phyloP scores from a whole-genome alignment of 2,113 vertebrate genomes.

The Cariama cristata region DNA sequence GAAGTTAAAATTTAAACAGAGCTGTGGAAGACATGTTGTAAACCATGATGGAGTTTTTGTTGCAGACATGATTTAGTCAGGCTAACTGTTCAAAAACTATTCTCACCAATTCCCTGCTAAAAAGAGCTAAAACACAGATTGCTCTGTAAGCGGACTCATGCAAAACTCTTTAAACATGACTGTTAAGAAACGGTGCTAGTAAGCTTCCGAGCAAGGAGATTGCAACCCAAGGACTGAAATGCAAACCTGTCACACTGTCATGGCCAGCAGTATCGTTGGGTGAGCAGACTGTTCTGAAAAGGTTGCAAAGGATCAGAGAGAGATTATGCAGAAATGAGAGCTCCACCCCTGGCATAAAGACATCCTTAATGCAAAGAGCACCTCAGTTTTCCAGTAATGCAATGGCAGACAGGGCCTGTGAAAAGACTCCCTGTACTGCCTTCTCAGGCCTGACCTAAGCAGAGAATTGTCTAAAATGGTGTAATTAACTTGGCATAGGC shows the following conservation, averaged over 20 bases:
- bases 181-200: background rate
- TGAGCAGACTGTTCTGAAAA: background rate
- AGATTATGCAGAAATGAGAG: background rate
- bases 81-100: background rate
- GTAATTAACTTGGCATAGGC: background rate
- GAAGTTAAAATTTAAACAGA: background rate
- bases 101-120: background rate
- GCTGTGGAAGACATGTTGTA: background rate
- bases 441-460: background rate
- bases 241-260: background rate
- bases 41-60: background rate
- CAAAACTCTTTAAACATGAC: background rate
- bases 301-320: background rate
- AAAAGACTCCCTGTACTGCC: background rate
- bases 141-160: background rate
- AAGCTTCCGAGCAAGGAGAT: background rate
- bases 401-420: background rate
- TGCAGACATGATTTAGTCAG: background rate
- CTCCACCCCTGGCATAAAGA: background rate
- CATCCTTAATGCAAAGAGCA: background rate
- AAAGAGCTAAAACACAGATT: background rate
- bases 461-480: background rate
- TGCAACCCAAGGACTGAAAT: background rate
- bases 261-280: background rate
- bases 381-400: background rate